A percentile compares a stretch with the other conserved stretches of the same genome.
Conservation (phyloP, 2,113 vertebrate species). For the Lamprotornis superbus region DNA sequence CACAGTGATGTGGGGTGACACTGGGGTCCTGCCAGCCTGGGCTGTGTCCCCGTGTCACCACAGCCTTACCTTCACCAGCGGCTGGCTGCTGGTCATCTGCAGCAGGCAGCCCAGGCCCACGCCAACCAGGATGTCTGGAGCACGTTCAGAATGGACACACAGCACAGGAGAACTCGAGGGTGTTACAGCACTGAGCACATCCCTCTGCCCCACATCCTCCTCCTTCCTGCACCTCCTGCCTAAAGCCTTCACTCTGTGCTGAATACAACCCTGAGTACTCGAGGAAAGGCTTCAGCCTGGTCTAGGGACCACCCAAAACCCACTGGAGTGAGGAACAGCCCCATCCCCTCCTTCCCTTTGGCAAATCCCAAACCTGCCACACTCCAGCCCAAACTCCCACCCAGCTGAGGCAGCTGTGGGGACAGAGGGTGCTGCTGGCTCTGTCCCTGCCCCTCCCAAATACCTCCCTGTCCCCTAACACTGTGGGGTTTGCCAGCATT, state of each 20-base stretch:
- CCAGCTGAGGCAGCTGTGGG: neutral
- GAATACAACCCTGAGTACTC: neutral
- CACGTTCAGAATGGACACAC: conserved; percentile 46
- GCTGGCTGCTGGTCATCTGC: conserved; percentile 76
- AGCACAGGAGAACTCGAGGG: fast-evolving
- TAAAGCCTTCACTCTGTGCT: neutral
- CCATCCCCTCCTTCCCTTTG: neutral
- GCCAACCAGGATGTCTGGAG: conserved; percentile 89
- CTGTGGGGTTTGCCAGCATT: fast-evolving
- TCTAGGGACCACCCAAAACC: neutral
- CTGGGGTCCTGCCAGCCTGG: fast-evolving
- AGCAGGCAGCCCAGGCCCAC: conserved; percentile 90
- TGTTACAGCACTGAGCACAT: fast-evolving
- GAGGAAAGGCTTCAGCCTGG: neutral
- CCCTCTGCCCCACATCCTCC: fast-evolving
- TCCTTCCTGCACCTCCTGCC: neutral
- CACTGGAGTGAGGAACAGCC: fast-evolving
- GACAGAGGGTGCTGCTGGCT: neutral
- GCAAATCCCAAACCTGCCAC: neutral
- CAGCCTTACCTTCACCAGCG: conserved; percentile 76
- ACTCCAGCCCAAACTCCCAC: fast-evolving
- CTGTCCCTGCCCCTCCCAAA: neutral
- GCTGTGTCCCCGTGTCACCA: fast-evolving
- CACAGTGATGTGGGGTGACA: neutral
- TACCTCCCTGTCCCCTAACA: fast-evolving